A percentile compares a stretch with the other conserved stretches of the same genome.
Conservation (phyloP, 2,797 vertebrate genomes). For the Cryptoblepharus egeriae region DNA sequence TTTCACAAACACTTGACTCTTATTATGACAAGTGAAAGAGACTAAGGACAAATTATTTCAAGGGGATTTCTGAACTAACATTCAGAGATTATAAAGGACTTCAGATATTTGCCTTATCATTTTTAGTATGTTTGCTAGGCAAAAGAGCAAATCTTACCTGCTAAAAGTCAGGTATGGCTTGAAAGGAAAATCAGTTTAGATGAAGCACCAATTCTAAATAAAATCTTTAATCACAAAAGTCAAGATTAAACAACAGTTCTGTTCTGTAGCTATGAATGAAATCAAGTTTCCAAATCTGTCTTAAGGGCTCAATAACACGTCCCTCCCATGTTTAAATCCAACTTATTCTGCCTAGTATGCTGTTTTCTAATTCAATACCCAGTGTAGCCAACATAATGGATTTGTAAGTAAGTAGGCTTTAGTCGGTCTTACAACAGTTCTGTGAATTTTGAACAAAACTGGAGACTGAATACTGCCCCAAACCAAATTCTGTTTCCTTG, state of each 20-base stretch:
- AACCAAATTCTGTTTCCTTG: neutral
- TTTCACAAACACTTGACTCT: conserved; percentile 12
- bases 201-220: neutral
- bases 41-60: conserved; percentile 48
- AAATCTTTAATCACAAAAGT: neutral
- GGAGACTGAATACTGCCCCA: neutral
- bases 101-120: conserved; percentile 43
- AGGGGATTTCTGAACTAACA: conserved; percentile 37
- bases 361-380: neutral
- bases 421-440: neutral
- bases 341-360: neutral
- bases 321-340: neutral
- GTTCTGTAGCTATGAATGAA: neutral
- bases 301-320: neutral
- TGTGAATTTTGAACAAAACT: neutral
- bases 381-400: neutral
- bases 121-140: conserved; percentile 41
- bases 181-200: conserved; percentile 21
- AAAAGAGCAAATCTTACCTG: conserved; percentile 44
- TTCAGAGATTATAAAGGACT: conserved; percentile 36
- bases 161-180: neutral
- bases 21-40: conserved; percentile 11
- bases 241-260: neutral
- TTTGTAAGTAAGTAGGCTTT: neutral
- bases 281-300: neutral